Evolutionary conservation across 2,113 vertebrate species (phyloP).

Genomic region (Bungarus multicinctus): DNA sequence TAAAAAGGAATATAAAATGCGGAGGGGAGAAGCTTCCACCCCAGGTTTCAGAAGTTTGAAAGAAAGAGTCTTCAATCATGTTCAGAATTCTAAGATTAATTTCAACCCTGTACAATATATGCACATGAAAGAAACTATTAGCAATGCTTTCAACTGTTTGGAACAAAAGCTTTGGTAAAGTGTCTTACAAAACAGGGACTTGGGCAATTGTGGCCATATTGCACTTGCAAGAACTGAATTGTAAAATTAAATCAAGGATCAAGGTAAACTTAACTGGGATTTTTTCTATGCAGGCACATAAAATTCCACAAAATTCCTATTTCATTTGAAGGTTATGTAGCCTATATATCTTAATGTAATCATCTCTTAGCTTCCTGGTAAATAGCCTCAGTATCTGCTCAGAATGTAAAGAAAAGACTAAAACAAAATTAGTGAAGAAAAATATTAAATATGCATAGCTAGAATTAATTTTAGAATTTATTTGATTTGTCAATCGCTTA

Average conservation of each 20-base stretch:
- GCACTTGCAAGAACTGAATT: neutral
- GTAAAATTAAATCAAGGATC: neutral
- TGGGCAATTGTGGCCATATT: neutral
- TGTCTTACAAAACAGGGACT: neutral
- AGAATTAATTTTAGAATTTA: too few relatives aligned
- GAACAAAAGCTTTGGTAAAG: neutral
- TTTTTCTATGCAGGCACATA: neutral
- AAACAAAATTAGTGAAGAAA: neutral
- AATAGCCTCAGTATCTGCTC: neutral
- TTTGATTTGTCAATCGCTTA: too few relatives aligned
- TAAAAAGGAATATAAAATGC: neutral
- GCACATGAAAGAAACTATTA: neutral
- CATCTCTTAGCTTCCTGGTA: neutral
- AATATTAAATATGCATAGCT: neutral
- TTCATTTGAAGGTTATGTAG: neutral
- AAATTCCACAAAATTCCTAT: neutral
- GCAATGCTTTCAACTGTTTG: neutral
- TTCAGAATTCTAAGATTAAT: neutral
- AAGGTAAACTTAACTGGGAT: neutral
- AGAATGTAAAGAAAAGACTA: neutral
- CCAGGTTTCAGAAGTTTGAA: neutral
- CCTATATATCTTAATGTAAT: neutral
- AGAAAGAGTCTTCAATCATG: neutral
- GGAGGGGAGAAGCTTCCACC: neutral
- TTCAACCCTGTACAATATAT: neutral